Percentiles rank a stretch among this genome's conserved stretches.
Conservation (phyloP, 2,797 vertebrate genomes). For the Lithobates pipiens region DNA sequence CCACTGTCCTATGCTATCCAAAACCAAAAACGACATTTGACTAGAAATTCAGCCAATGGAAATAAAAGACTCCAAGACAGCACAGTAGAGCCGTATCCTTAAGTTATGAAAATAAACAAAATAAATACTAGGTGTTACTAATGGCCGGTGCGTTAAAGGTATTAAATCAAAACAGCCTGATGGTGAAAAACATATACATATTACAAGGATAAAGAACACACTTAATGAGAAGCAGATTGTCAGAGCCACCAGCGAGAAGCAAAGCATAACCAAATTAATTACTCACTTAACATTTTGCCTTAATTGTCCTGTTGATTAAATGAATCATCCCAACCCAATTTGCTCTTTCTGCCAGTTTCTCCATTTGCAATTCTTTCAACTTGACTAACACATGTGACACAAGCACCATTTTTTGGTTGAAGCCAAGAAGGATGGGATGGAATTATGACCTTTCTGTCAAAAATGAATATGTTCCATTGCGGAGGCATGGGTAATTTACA, state of each 20-base stretch:
- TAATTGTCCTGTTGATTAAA: background rate
- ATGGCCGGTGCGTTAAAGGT: no score
- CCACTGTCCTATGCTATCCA: no score
- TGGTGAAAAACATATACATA: no score
- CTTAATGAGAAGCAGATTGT: background rate
- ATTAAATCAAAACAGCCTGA: no score
- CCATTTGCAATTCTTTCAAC: background rate
- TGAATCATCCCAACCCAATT: background rate
- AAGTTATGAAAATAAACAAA: no score
- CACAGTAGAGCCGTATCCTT: no score
- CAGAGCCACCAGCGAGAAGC: background rate
- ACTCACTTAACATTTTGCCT: background rate
- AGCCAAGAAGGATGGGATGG: background rate
- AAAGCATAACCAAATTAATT: background rate
- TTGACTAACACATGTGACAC: background rate
- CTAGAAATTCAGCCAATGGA: no score
- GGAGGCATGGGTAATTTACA: conserved; percentile 33
- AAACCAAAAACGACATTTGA: no score
- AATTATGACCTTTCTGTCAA: background rate
- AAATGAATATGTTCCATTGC: background rate
- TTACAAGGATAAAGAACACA: background rate
- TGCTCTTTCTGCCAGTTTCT: background rate
- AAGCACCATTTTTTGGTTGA: background rate
- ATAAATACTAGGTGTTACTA: no score
- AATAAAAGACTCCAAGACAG: no score